Conservation (phyloP, 2,797 vertebrate species). For the Pteropus rufus region DNA sequence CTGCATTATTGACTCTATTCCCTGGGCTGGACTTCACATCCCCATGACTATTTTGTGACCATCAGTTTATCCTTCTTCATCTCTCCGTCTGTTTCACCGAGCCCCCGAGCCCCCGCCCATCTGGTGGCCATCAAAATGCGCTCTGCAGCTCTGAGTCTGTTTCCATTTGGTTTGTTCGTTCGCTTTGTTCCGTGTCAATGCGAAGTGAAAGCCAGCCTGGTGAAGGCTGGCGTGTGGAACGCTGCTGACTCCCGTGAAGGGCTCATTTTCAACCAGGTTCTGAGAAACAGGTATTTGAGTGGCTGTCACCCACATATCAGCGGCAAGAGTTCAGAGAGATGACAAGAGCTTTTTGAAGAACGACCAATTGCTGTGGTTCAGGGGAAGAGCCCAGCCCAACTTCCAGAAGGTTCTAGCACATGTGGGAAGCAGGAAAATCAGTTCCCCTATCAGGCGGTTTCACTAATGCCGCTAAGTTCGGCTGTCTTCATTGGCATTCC, state of each 20-base stretch:
- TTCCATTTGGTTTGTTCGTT: too few species aligned
- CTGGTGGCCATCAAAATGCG: too few species aligned
- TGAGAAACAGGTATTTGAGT: too few species aligned
- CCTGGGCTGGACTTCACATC: too few species aligned
- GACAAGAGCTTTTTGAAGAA: neutral
- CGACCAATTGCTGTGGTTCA: accelerated
- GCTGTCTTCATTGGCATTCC: too few species aligned
- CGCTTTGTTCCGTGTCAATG: accelerated
- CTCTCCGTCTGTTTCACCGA: too few species aligned
- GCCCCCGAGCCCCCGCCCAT: too few species aligned
- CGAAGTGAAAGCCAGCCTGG: accelerated
- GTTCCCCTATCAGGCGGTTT: accelerated
- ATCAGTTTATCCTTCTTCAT: too few species aligned
- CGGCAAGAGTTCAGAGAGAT: neutral
- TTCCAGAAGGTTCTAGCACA: neutral
- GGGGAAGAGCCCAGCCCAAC: neutral
- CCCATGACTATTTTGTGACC: too few species aligned
- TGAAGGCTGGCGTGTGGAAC: accelerated
- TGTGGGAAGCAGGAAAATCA: neutral
- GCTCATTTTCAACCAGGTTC: neutral
- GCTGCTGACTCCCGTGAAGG: accelerated
- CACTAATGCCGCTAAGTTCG: accelerated
- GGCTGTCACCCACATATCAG: neutral
- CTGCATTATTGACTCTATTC: too few species aligned
- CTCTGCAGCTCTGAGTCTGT: too few species aligned